Percentiles rank a stretch among this genome's conserved stretches.
Evolutionary conservation across 2,888 invertebrate species (phyloP).

Genomic region (Drosophila nr. medialis): DNA sequence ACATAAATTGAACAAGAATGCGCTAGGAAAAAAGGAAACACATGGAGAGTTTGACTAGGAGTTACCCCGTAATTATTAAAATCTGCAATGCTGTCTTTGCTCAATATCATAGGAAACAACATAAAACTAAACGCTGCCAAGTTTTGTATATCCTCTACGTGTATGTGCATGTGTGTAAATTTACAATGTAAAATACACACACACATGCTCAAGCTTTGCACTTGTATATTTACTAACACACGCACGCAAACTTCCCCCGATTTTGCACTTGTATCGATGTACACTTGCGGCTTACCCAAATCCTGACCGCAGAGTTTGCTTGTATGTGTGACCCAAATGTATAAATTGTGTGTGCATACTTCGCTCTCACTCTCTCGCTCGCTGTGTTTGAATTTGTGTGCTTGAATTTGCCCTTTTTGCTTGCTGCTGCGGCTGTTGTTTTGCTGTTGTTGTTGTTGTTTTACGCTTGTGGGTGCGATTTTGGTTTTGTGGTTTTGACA

Average conservation of each 20-base stretch:
- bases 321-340: background rate
- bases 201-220: background rate
- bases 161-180: background rate
- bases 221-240: background rate
- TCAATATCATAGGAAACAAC: background rate
- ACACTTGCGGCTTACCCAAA: background rate
- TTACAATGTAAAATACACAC: background rate
- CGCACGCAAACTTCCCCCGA: background rate
- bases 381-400: background rate
- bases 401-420: slow-evolving; percentile 29
- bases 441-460: slow-evolving; percentile 6
- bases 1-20: background rate
- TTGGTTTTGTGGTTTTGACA: slow-evolving; percentile 47
- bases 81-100: background rate
- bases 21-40: background rate
- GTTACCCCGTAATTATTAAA: background rate
- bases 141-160: background rate
- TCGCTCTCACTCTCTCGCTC: background rate
- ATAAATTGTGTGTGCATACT: background rate
- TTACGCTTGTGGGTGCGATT: slow-evolving; percentile 47
- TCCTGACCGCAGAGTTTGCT: background rate
- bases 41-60: background rate
- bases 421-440: background rate
- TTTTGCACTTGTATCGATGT: background rate
- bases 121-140: background rate